A percentile compares a stretch with the other conserved stretches of the same genome.
These are phyloP conservation scores for Podargus strigoides DNA, from an alignment of 2,797 vertebrate species.

Conservation along the genomic window DNA sequence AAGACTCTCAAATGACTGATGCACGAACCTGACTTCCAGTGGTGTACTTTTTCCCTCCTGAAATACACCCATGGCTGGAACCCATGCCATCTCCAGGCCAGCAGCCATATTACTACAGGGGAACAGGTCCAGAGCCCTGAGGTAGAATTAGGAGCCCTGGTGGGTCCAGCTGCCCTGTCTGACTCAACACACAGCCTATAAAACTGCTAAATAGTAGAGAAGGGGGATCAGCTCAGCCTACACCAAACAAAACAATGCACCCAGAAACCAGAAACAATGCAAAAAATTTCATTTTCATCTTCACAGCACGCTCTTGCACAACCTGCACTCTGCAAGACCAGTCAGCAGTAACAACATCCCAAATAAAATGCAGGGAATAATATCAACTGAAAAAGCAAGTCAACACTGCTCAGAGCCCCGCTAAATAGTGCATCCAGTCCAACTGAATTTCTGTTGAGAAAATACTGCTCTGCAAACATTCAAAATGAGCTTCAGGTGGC, in stretches of 20 bases:
- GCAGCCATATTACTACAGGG: background rate
- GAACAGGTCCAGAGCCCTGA: background rate
- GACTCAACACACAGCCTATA: background rate
- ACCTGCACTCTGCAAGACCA: background rate
- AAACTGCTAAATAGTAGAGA: background rate
- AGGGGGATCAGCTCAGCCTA: background rate
- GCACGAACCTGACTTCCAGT: background rate
- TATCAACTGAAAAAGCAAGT: background rate
- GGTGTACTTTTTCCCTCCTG: background rate
- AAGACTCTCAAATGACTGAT: background rate
- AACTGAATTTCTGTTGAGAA: background rate
- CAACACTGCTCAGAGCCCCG: background rate
- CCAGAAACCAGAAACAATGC: background rate
- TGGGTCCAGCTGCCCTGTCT: background rate
- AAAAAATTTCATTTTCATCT: background rate
- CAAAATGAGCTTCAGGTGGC: background rate
- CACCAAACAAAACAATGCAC: fast-evolving
- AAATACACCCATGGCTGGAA: background rate
- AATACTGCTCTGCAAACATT: background rate
- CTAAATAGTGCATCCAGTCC: background rate
- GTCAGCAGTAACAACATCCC: background rate
- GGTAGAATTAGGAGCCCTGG: background rate
- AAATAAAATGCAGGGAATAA: background rate
- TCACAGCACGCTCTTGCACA: background rate
- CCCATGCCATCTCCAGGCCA: background rate